These are phyloP conservation scores for Sinopyrophorus schimmeli DNA, from an alignment of 2,888 invertebrate species.

Conservation along the genomic window DNA sequence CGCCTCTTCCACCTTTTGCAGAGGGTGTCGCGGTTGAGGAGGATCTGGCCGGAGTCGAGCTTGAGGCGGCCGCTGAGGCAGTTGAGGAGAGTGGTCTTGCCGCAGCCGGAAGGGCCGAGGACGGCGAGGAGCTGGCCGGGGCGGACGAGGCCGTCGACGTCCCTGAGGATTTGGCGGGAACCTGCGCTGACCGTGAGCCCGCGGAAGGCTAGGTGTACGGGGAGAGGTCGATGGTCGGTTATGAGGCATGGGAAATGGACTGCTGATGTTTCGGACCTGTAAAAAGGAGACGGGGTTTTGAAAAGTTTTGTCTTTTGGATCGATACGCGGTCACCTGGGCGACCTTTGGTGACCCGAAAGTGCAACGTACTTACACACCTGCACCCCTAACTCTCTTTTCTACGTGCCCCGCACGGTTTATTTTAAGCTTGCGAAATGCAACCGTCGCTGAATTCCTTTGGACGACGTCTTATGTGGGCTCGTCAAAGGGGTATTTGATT, in stretches of 20 bases:
- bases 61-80: slow-evolving; percentile 72
- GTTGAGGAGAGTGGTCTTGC: slow-evolving; percentile 79
- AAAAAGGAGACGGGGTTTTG: slow-evolving; percentile 33
- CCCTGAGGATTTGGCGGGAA: slow-evolving; percentile 64
- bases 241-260: slow-evolving; percentile 64
- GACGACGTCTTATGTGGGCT: no score
- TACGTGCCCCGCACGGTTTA: slow-evolving; percentile 5
- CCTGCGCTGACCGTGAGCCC: slow-evolving; percentile 62
- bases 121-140: slow-evolving; percentile 79
- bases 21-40: slow-evolving; percentile 50
- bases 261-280: slow-evolving; percentile 64
- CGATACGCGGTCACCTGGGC: slow-evolving; percentile 32
- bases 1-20: slow-evolving; percentile 65
- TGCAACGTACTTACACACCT: slow-evolving; percentile 38
- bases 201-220: slow-evolving; percentile 69
- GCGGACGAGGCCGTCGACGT: slow-evolving; percentile 73
- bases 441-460: no score
- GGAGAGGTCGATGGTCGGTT: slow-evolving; percentile 59
- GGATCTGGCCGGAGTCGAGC: slow-evolving; percentile 64
- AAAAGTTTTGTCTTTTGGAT: no score
- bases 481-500: no score
- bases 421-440: no score
- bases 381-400: slow-evolving; percentile 27
- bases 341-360: slow-evolving; percentile 38
- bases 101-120: slow-evolving; percentile 80